Evolutionary conservation across 2,113 vertebrate species (phyloP).

Genomic region (Isurus oxyrinchus): DNA sequence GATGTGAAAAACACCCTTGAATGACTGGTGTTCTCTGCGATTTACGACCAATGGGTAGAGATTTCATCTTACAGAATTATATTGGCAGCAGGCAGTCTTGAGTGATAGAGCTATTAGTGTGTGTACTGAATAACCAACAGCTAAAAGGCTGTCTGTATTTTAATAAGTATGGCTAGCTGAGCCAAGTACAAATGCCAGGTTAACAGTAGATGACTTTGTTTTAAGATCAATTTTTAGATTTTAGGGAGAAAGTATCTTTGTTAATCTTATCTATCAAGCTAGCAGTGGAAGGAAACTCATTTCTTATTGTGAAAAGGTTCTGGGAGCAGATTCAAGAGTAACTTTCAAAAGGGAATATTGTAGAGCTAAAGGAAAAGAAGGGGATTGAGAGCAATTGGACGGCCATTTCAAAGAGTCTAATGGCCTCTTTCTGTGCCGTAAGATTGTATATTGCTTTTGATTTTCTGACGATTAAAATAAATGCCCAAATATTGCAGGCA

Average conservation of each 20-base stretch:
- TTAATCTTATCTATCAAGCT: neutral
- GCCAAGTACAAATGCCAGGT: neutral
- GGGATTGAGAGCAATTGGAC: neutral
- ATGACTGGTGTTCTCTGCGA: neutral
- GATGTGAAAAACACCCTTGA: no score
- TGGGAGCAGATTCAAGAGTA: no score
- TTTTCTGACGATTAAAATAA: neutral
- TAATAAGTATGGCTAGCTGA: neutral
- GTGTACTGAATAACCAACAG: neutral
- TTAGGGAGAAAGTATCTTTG: neutral
- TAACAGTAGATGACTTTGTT: neutral
- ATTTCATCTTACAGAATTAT: neutral
- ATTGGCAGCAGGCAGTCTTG: neutral
- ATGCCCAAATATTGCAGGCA: neutral
- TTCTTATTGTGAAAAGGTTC: neutral
- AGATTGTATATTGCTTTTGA: neutral
- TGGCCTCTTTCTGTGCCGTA: neutral
- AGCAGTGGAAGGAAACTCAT: neutral
- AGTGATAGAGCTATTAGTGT: neutral
- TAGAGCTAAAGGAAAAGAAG: neutral
- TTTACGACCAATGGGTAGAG: neutral
- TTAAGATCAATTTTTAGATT: neutral
- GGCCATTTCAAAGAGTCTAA: neutral
- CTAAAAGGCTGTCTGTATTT: neutral
- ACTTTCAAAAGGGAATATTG: no score